These are phyloP conservation scores for Drosophila kepulauana DNA, from an alignment of 1,140 invertebrate species.

Conservation along the genomic window DNA sequence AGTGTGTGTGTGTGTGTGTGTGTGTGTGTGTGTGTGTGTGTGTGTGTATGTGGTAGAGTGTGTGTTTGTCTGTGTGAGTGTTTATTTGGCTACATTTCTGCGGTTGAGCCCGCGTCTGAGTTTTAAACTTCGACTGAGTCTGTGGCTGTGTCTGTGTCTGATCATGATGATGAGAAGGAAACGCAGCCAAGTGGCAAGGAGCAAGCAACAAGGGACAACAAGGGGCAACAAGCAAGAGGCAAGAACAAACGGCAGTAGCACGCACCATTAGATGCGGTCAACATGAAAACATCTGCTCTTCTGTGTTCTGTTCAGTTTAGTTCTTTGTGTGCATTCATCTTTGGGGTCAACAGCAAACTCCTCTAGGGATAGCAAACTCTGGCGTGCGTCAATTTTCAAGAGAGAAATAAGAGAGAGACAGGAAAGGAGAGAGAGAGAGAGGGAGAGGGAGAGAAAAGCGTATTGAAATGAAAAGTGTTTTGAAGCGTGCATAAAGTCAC, in stretches of 20 bases:
- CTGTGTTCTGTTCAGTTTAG: too few species aligned
- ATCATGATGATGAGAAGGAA: constrained; percentile 33
- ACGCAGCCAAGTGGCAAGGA: constrained; percentile 19
- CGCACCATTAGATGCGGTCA: constrained; percentile 84
- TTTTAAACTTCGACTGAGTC: constrained; percentile 9
- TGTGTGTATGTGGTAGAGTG: constrained; percentile 16
- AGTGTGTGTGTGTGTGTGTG: constrained; percentile 31
- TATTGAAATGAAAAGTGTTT: constrained; percentile 74
- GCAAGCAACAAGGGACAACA: constrained; percentile 17
- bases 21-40: constrained; percentile 28
- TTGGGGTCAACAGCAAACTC: constrained; percentile 60
- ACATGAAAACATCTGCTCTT: constrained; percentile 81
- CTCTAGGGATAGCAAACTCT: constrained; percentile 22
- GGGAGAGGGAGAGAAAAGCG: constrained; percentile 5
- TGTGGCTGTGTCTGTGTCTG: constrained; percentile 19
- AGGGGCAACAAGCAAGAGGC: constrained; percentile 33
- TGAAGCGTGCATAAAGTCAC: constrained; percentile 43
- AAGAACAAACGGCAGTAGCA: constrained; percentile 76
- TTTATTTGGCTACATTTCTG: constrained; percentile 57
- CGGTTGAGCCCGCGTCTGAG: constrained; percentile 47
- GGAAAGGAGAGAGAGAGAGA: not conserved
- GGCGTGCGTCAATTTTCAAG: constrained; percentile 46
- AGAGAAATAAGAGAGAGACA: not conserved
- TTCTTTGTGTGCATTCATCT: constrained; percentile 18
- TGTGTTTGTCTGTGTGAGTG: constrained; percentile 37